Base-by-base conservation (phyloP, 2,888 invertebrate species). In the Megastigmus dorsalis region DNA sequence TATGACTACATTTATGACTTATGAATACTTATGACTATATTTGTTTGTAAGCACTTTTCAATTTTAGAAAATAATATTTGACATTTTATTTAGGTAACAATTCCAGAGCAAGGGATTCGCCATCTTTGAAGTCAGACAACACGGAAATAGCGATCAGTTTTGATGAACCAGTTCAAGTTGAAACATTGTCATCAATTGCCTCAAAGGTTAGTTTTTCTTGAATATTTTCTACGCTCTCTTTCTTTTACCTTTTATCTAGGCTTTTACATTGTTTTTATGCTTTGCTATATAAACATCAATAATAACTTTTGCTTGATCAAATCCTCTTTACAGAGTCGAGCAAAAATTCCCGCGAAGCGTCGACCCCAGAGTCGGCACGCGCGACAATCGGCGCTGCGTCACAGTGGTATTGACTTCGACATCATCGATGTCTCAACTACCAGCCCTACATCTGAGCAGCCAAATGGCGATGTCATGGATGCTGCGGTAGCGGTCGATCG, bases 351-450 rank as follows among this genome's bases (percentile, higher is more conserved):
- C 80, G 90, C 92, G 0, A 94, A 93, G 85, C 90, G 96, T 70
- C 90, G 95, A 13, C 96, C 95, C 0, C 95, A 95, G 0, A 93
- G 95, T 1, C 90, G 95, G 45, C 90, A 90, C 79, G 95, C 93
- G 0, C 90, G 96, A 10, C 91, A 92, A 78, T 92, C 93, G 79
- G 93, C 93, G 26, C 91, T 93, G n/a, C 90, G 91, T 60, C 92
- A 91, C 23, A 87, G 86, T 55, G 87, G 87, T 7, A 84, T 86
- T 10, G 85, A 86, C 54, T 88, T 86, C 66, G 86, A 88, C 60
- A 80, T 80, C 0, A 79, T 83, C 0, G 87, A 87, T 59, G 74
- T 79, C 0, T 73, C 79, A 4, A 67, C 26, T 0, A 59, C 36
- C 6, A 54, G 48, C 9, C 28, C 59, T 1, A 38, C 38, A 0